phyloP scores from a whole-genome alignment of 2,113 vertebrate genomes.

The Syrrhaptes paradoxus region DNA sequence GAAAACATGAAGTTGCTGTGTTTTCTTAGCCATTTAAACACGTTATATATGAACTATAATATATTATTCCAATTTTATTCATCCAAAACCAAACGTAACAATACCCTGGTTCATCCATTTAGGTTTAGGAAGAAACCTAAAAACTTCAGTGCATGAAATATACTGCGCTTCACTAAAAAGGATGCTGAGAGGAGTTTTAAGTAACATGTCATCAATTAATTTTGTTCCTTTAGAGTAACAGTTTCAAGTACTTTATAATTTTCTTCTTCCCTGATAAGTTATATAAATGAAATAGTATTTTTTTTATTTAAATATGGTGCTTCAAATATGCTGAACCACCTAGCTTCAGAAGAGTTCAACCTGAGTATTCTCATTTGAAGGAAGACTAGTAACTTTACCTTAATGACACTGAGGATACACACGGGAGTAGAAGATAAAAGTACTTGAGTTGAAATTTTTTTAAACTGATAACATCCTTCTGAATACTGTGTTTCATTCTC shows the following conservation, averaged over 20 bases:
- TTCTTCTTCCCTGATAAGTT: not conserved
- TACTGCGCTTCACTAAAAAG: not conserved
- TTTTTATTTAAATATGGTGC: not conserved
- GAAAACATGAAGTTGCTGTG: not conserved
- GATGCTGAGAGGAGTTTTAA: not conserved
- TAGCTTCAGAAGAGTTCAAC: not conserved
- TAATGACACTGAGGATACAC: not conserved
- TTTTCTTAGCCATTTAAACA: not conserved
- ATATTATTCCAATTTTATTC: not conserved
- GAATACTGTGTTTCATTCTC: not conserved
- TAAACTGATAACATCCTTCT: not conserved
- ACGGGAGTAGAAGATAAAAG: not conserved
- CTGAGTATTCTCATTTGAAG: not conserved
- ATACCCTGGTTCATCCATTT: no score
- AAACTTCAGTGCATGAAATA: not conserved
- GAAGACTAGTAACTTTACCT: not conserved
- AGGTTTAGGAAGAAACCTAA: not conserved
- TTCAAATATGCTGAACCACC: not conserved
- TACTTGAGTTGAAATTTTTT: not conserved
- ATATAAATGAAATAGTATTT: not conserved
- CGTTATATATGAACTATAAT: not conserved
- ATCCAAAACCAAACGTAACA: not conserved
- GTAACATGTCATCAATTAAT: not conserved
- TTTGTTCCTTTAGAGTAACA: not conserved
- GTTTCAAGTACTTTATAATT: not conserved